Percentiles rank a stretch among this genome's conserved stretches.
Conservation (phyloP, 1,140 invertebrate species). For the Drosophila mauritiana region DNA sequence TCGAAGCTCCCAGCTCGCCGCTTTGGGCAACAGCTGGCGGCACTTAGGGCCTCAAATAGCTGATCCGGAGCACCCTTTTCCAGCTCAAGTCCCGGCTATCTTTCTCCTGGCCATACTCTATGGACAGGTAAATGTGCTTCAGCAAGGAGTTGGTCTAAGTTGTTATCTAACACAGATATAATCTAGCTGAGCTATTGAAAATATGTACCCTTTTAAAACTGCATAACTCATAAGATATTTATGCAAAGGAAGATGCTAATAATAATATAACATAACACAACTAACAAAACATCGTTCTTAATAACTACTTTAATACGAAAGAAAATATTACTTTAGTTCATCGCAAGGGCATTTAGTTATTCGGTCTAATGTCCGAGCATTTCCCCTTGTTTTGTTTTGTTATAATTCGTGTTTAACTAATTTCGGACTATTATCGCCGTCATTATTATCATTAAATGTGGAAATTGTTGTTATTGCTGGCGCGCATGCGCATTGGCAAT, state of each 20-base stretch:
- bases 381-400: constrained; percentile 55
- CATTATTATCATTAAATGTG: constrained; percentile 84
- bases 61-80: constrained; percentile 42
- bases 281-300: too few relatives aligned
- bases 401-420: constrained; percentile 83
- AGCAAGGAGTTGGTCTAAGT: not conserved
- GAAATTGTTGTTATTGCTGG: constrained; percentile 75
- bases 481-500: constrained; percentile 79
- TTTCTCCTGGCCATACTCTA: constrained; percentile 26
- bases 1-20: constrained; percentile 21
- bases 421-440: constrained; percentile 83
- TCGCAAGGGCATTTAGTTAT: not conserved
- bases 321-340: too few relatives aligned
- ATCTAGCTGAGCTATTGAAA: too few relatives aligned
- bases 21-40: constrained; percentile 70
- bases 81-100: constrained; percentile 24
- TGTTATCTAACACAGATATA: too few relatives aligned
- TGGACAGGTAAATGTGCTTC: not conserved
- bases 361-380: not conserved
- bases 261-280: too few relatives aligned
- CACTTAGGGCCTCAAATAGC: constrained; percentile 72
- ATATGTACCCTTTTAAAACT: too few relatives aligned
- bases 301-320: too few relatives aligned
- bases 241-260: too few relatives aligned
- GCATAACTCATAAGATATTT: too few relatives aligned